These are phyloP conservation scores for Xestia xanthographa DNA, from an alignment of 2,888 invertebrate genomes.

Conservation along the genomic window DNA sequence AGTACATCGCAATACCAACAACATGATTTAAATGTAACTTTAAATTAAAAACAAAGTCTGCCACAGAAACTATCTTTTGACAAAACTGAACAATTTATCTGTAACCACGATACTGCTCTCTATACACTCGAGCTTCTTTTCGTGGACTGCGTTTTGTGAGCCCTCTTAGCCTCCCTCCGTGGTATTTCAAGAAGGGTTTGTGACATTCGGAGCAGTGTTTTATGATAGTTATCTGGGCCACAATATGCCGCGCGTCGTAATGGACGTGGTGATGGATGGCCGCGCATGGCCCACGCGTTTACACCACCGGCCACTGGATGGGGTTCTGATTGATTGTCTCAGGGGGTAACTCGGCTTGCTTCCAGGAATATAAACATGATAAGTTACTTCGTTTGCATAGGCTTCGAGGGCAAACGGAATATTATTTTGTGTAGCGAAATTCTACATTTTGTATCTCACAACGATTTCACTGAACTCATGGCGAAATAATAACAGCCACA, in stretches of 20 bases:
- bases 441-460: neutral
- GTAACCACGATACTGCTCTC: neutral
- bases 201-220: slow-evolving; percentile 51
- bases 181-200: slow-evolving; percentile 43
- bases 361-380: slow-evolving; percentile 40
- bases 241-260: slow-evolving; percentile 63
- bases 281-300: slow-evolving; percentile 30
- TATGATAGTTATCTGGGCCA: slow-evolving; percentile 66
- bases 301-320: slow-evolving; percentile 39
- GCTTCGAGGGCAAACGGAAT: neutral
- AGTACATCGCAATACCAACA: neutral
- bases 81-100: neutral
- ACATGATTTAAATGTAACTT: neutral
- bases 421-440: neutral
- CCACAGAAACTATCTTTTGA: neutral
- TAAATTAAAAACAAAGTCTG: neutral
- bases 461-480: neutral
- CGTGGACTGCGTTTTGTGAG: neutral
- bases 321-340: slow-evolving; percentile 63
- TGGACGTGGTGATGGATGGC: slow-evolving; percentile 64
- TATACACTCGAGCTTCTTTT: neutral
- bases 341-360: slow-evolving; percentile 32
- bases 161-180: slow-evolving; percentile 11
- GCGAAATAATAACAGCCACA: neutral
- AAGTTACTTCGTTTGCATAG: slow-evolving; percentile 18